Evolutionary conservation across 1,140 invertebrate genomes (phyloP), one percentile per base, ranked within the genome.

Genomic region (Eriosoma lanigerum): DNA sequence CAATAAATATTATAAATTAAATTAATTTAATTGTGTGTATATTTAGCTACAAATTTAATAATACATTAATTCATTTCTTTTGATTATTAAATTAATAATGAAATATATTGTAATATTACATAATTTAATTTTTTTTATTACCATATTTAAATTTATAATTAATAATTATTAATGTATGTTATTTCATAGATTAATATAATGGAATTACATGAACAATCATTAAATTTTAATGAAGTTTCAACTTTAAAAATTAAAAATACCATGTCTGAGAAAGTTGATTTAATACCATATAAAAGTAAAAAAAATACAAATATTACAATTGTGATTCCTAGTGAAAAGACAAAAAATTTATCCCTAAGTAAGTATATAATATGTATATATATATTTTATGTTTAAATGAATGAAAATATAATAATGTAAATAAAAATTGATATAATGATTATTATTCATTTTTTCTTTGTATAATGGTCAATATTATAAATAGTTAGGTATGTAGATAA

Each of bases 271-370:
- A 78, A 78, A 78, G 38, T 78, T 60, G 38, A 78, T 60, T 19
- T 78, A 12, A 78, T 78, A 60, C 75, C 75, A 46, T 62, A 46
- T 19, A 78, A 12, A 48, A 26, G 56, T 62, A 12, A 78, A 78
- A 21, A 78, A 44, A 21, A 48, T 46, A 60, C 75, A 46, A 78
- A 78, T 21, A 58, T 78, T n/a, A 48, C 75, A 62, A 78, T 78
- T 5, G 21, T 78, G 4, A n/a, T 26, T 26, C 75, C 75, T 1
- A 26, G 52, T 60, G 54, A 78, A 46, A 38, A 15, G 19, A 78
- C 75, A 62, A 78, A 19, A 15, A 24, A 78, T 46, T 60, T 78
- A 46, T 62, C 54, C 1, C 32, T 78, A 6, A 78, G 75, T 78
- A 78, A 60, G 72, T 75, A 38, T 38, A 38, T 21, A 66, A 66